A percentile compares a stretch with the other conserved stretches of the same genome.
phyloP scores from a whole-genome alignment of 2,888 invertebrate genomes.

The Drosophila pseudotakahashii region DNA sequence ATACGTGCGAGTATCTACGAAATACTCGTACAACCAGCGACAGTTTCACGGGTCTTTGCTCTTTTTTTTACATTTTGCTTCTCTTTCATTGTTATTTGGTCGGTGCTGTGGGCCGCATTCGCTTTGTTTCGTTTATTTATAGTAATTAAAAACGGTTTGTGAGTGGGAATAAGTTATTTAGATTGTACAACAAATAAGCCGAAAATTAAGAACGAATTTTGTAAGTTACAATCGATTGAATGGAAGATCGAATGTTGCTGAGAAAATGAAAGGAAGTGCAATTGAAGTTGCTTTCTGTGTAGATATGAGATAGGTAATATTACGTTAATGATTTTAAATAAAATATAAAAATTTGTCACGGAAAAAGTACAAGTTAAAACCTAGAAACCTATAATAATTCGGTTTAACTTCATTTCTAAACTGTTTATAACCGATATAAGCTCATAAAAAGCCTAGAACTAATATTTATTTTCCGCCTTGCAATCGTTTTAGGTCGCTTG shows the following conservation, averaged over 20 bases:
- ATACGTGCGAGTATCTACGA: conserved; percentile 14
- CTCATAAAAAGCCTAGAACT: too few relatives aligned
- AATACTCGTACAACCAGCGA: conserved; percentile 22
- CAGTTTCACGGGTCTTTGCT: conserved; percentile 16
- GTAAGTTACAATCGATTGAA: neutral
- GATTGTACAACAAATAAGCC: conserved; percentile 15
- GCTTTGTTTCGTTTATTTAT: conserved; percentile 38
- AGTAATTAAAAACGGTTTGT: conserved; percentile 35
- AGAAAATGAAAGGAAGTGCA: neutral
- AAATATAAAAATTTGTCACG: too few relatives aligned
- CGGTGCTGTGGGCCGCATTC: conserved; percentile 26
- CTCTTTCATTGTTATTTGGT: conserved; percentile 39
- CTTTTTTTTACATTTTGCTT: conserved; percentile 12
- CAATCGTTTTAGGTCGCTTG: conserved; percentile 74
- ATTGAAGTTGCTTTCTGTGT: too few relatives aligned
- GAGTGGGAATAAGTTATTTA: conserved; percentile 36
- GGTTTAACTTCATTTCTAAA: too few relatives aligned
- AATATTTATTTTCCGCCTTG: conserved; percentile 4
- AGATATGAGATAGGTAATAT: too few relatives aligned
- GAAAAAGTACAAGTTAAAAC: too few relatives aligned
- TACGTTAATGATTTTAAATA: too few relatives aligned
- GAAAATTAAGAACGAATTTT: conserved; percentile 8
- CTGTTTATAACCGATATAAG: neutral
- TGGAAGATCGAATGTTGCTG: neutral
- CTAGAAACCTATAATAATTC: too few relatives aligned